Conservation (phyloP, 2,888 invertebrate species). For the Pantelozetes paolii region DNA sequence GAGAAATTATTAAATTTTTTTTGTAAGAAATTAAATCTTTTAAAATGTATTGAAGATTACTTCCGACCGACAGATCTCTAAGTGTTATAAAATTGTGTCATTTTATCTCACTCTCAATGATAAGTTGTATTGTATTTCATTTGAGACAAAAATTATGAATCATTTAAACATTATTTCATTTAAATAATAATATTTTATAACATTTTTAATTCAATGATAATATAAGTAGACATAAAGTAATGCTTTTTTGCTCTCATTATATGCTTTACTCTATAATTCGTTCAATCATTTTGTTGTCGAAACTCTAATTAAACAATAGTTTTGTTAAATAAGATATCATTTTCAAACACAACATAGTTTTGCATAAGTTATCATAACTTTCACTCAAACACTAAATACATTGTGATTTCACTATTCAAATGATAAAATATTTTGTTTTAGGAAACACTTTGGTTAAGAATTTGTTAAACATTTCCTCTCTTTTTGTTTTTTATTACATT, state of each 20-base stretch:
- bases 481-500: neutral
- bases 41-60: neutral
- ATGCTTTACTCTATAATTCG: neutral
- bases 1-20: no score
- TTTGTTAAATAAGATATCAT: no score
- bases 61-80: neutral
- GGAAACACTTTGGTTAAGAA: neutral
- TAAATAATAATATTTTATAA: neutral
- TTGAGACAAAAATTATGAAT: neutral
- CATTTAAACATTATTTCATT: neutral
- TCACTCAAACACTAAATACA: no score
- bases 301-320: no score
- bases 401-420: neutral
- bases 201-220: neutral
- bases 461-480: no score
- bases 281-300: no score
- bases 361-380: no score
- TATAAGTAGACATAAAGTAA: neutral
- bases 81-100: neutral
- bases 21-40: no score
- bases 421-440: neutral
- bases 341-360: no score
- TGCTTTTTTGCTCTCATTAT: neutral
- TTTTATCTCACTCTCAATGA: neutral
- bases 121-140: no score